Evolutionary conservation across 2,888 invertebrate genomes (phyloP).

Genomic region (Caenorhabditis imperialis): DNA sequence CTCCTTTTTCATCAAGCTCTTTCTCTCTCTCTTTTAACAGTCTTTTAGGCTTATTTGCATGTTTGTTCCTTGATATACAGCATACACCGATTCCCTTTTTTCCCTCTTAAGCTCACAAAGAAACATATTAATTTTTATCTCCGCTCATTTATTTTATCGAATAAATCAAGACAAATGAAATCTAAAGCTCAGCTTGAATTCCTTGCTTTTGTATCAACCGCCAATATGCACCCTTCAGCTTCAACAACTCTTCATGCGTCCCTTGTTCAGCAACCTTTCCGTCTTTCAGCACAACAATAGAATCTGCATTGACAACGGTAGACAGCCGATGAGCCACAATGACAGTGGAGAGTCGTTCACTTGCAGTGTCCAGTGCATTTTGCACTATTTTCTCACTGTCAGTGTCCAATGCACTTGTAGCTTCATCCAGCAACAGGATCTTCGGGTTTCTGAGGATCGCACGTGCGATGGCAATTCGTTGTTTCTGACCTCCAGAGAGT

Average conservation of each 20-base stretch:
- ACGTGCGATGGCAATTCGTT: constrained; percentile 80
- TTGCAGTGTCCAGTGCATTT: constrained; percentile 84
- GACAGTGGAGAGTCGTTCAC: constrained; percentile 78
- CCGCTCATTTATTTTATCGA: neutral
- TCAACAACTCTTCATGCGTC: constrained; percentile 84
- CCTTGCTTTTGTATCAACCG: constrained; percentile 78
- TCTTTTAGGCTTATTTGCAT: no score
- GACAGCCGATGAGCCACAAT: constrained; percentile 80
- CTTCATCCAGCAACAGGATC: constrained; percentile 49
- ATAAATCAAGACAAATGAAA: neutral
- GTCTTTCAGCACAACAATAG: constrained; percentile 54
- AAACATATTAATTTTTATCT: no score
- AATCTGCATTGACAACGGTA: constrained; percentile 78
- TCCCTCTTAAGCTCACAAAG: no score
- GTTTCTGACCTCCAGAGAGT: constrained; percentile 79
- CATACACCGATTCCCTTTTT: no score
- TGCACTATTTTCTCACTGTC: constrained; percentile 82
- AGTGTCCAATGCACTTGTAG: constrained; percentile 59
- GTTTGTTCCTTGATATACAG: no score
- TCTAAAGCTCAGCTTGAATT: neutral
- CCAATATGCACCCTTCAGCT: constrained; percentile 84
- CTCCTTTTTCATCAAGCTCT: no score
- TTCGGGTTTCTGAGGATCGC: constrained; percentile 34
- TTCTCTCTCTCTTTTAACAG: no score
- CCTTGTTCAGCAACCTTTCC: constrained; percentile 82